Percentiles rank a stretch among this genome's conserved stretches.
Evolutionary conservation across 1,140 invertebrate genomes (phyloP).

Genomic region (Drosophila mauritiana): DNA sequence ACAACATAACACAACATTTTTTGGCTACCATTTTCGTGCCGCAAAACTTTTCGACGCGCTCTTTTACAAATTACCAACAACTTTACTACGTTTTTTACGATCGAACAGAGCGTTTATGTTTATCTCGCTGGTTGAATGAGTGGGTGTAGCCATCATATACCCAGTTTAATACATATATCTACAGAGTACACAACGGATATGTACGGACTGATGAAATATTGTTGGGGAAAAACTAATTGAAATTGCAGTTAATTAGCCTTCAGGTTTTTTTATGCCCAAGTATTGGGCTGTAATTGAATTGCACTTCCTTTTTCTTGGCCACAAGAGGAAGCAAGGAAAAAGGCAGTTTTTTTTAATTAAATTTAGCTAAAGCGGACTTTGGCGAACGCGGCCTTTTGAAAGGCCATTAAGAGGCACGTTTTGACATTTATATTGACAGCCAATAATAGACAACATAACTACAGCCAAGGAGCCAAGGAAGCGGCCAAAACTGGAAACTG

Average conservation of each 20-base stretch:
- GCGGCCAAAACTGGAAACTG: constrained; percentile 17
- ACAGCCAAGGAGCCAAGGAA: constrained; percentile 35
- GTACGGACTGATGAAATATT: constrained; percentile 31
- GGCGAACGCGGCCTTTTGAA: constrained; percentile 51
- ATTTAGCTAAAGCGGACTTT: constrained; percentile 54
- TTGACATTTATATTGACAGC: constrained; percentile 84
- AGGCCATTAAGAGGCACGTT: constrained; percentile 68
- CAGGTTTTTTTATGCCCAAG: constrained; percentile 45
- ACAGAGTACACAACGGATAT: neutral
- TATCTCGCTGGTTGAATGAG: neutral
- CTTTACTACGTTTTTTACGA: constrained; percentile 77
- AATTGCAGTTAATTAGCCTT: constrained; percentile 51
- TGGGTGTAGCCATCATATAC: constrained; percentile 14
- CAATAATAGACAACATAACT: constrained; percentile 83
- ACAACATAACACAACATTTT: constrained; percentile 76
- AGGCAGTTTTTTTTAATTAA: constrained; percentile 61
- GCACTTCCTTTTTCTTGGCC: constrained; percentile 37
- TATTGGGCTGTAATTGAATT: constrained; percentile 60
- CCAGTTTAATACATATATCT: neutral
- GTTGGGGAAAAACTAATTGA: constrained; percentile 48
- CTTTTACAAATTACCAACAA: constrained; percentile 85
- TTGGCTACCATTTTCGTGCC: constrained; percentile 53
- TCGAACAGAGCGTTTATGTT: constrained; percentile 64
- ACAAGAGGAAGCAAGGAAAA: constrained; percentile 11
- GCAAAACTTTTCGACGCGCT: constrained; percentile 84